phyloP scores from a whole-genome alignment of 2,113 vertebrate genomes.

The Gymnocephalus cernua region DNA sequence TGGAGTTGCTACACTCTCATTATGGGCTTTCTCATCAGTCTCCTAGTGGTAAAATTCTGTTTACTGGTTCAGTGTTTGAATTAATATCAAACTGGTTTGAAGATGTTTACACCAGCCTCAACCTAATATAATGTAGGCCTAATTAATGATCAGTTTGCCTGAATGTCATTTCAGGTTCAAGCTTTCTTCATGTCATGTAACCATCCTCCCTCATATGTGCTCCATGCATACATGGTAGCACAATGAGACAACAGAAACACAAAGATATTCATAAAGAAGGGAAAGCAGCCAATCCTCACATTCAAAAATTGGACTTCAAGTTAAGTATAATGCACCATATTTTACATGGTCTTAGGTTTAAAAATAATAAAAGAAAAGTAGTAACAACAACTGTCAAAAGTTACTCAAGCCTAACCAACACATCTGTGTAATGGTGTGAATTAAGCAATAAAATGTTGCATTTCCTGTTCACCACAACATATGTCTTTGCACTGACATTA shows the following conservation, averaged over 20 bases:
- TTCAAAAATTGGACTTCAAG: background rate
- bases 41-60: too few species aligned
- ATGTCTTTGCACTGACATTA: background rate
- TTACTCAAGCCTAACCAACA: background rate
- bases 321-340: background rate
- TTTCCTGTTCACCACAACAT: conserved; percentile 1
- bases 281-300: background rate
- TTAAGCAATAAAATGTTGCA: background rate
- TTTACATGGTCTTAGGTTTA: background rate
- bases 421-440: background rate
- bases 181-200: background rate
- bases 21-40: too few species aligned
- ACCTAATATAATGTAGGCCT: background rate
- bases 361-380: background rate
- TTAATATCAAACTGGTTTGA: too few species aligned
- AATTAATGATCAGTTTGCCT: background rate
- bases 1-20: too few species aligned
- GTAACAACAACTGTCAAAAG: background rate
- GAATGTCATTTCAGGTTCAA: background rate
- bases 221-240: background rate
- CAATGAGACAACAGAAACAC: background rate
- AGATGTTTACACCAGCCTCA: too few species aligned
- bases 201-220: background rate
- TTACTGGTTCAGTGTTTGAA: too few species aligned
- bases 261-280: background rate